These are phyloP conservation scores for Peromyscus eremicus DNA, from an alignment of 2,797 vertebrate genomes.

Conservation along the genomic window DNA sequence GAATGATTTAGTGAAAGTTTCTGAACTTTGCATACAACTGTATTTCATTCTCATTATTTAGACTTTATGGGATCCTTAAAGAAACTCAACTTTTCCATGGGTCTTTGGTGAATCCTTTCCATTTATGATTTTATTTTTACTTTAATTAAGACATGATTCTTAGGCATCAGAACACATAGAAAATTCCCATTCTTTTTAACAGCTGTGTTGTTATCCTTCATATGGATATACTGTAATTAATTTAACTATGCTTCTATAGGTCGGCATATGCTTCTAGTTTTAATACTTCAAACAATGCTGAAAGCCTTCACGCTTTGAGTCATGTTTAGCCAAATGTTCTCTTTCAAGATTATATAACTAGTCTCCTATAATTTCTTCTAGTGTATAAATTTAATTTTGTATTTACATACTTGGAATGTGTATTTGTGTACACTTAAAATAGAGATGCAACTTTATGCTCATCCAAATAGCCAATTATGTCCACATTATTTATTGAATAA, in stretches of 20 bases:
- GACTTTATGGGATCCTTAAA: constrained; percentile 19
- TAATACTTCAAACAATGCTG: background rate
- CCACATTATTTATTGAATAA: constrained; percentile 48
- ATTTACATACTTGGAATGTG: constrained; percentile 18
- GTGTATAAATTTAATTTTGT: constrained; percentile 43
- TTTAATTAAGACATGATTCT: constrained; percentile 43
- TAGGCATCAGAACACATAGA: background rate
- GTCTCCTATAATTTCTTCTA: constrained; percentile 8
- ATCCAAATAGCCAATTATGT: background rate
- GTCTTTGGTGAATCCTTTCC: background rate
- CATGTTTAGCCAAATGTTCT: constrained; percentile 27
- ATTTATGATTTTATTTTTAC: constrained; percentile 40
- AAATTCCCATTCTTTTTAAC: constrained; percentile 24
- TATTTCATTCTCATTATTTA: constrained; percentile 38
- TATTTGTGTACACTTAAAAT: constrained; percentile 5
- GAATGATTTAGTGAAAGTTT: background rate
- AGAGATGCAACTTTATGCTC: constrained; percentile 50
- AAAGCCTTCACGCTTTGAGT: constrained; percentile 42
- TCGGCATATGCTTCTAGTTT: constrained; percentile 50
- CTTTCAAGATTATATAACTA: constrained; percentile 48
- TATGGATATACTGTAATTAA: background rate
- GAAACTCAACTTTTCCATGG: constrained; percentile 5
- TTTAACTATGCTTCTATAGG: background rate
- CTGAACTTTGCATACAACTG: background rate
- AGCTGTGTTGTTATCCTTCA: constrained; percentile 36